Evolutionary conservation across 2,888 invertebrate genomes (phyloP), one percentile per base, ranked within the genome.

Genomic region (Megalurothrips usitatus): DNA sequence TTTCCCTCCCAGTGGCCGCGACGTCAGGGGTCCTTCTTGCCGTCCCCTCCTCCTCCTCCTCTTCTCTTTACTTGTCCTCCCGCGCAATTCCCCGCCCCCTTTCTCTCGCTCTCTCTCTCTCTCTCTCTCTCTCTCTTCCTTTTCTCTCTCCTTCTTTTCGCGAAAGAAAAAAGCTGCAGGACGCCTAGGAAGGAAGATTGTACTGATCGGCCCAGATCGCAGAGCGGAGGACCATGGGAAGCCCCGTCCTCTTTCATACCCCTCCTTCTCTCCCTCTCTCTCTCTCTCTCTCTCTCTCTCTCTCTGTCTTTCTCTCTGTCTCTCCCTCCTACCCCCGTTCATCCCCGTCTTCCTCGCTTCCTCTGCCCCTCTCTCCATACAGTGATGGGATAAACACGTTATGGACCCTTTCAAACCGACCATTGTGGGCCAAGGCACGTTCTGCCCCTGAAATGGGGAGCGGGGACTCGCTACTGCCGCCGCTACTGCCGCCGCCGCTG

Each of bases 381-480:
- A 75, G 68, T 75, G 68, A 75, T 75, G 68, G 68, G 68, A 75
- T 75, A 75, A 75, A 75, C 68, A 75, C 68, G 68, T 75, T 75
- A 75, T 75, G 68, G 68, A 75, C 68, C 68, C 68, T 75, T 75
- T 75, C 68, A 75, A 75, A 75, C 26, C 68, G 68, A 26, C 68
- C 68, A 75, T 75, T 75, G 68, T 75, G 68, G 68, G 68, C 68
- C 68, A 75, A 75, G 68, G 68, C 68, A 75, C 68, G 68, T 75
- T 26, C 68, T 75, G 68, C 68, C 68, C 12, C 68, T 26, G 68
- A 75, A 75, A 75, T 75, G 68, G 68, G 23, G 26, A 12, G 12
- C 68, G 34, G 34, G 6, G 34, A 43, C 34, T 43, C 34, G 34
- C 34, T 43, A 43, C 34, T 43, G 6, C 34, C 6, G 34, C 34